Conservation (phyloP, 1,140 invertebrate genomes). For the silkworm (Bombyx mori) region ASM3026992v2 NC_085128.1:16130001-16130500, state of each 20-base stretch:
- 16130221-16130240: constrained; percentile 8
- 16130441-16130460: constrained; percentile 69
- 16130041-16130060: constrained; percentile 10
- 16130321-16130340: too few species aligned
- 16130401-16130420: neutral
- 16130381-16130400: neutral
- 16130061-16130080: constrained; percentile 24
- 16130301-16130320: too few species aligned
- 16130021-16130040: constrained; percentile 6
- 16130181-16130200: constrained; percentile 7
- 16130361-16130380: neutral
- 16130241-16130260: too few species aligned
- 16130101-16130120: constrained; percentile 30
- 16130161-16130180: constrained; percentile 18
- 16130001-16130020: neutral
- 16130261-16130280: too few species aligned
- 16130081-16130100: constrained; percentile 22
- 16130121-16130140: constrained; percentile 15
- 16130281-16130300: too few species aligned
- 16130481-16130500: constrained; percentile 27
- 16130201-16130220: constrained; percentile 21
- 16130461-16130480: constrained; percentile 36
- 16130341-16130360: too few species aligned
- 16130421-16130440: constrained; percentile 28
- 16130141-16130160: constrained; percentile 22